phyloP scores from a whole-genome alignment of 2,888 invertebrate genomes.

The Leptodirus hochenwartii region DNA sequence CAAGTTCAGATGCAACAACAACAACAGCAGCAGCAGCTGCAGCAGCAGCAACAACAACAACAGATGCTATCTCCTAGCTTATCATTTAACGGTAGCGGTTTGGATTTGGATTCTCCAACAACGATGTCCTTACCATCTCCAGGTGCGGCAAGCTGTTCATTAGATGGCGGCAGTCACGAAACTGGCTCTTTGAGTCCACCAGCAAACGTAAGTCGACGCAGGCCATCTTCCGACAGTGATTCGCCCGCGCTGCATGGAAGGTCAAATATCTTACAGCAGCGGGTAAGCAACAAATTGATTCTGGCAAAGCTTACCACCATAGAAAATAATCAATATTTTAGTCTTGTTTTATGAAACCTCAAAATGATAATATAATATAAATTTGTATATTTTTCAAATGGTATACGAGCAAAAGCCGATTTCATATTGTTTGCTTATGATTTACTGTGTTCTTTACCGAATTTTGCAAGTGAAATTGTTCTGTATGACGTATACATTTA shows the following conservation, averaged over 20 bases:
- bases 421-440: too few species aligned
- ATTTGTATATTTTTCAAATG: too few species aligned
- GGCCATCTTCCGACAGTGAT: conserved; percentile 38
- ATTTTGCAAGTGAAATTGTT: too few species aligned
- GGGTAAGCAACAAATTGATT: conserved; percentile 60
- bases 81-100: conserved; percentile 45
- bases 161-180: conserved; percentile 43
- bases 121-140: conserved; percentile 71
- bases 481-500: too few species aligned
- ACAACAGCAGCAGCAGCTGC: conserved; percentile 42
- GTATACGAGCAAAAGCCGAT: too few species aligned
- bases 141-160: conserved; percentile 48
- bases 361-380: too few species aligned
- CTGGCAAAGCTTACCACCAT: too few species aligned
- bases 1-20: conserved; percentile 1
- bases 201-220: conserved; percentile 46
- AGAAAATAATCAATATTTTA: too few species aligned
- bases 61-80: conserved; percentile 30
- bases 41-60: conserved; percentile 40
- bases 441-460: too few species aligned
- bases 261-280: conserved; percentile 60
- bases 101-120: conserved; percentile 54
- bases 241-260: conserved; percentile 33
- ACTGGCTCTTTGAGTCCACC: conserved; percentile 43
- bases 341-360: too few species aligned